phyloP scores from a whole-genome alignment of 2,888 invertebrate species.

The Tromatobia lineatoria region DNA sequence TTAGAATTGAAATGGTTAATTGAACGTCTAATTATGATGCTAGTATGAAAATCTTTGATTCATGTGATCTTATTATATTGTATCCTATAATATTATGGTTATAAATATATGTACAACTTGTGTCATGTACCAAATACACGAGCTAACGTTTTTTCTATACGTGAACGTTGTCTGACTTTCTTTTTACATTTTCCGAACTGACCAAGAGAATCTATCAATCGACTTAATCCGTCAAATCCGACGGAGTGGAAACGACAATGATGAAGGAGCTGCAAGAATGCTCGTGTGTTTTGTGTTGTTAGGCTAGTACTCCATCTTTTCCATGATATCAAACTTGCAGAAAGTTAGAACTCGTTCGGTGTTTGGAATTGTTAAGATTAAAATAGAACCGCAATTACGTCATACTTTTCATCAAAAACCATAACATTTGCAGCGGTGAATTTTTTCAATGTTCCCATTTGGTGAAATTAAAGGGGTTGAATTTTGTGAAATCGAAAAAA shows the following conservation, averaged over 20 bases:
- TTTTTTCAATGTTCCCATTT: background rate
- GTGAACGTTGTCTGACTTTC: background rate
- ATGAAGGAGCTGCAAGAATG: slow-evolving; percentile 4
- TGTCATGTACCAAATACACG: background rate
- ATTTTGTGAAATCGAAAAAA: background rate
- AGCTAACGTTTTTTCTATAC: background rate
- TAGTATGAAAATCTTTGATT: background rate
- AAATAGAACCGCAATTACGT: background rate
- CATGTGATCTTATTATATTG: background rate
- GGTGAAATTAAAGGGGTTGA: background rate
- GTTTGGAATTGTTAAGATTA: background rate
- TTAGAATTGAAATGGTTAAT: background rate
- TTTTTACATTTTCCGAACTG: slow-evolving; percentile 1
- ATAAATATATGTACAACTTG: background rate
- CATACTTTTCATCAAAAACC: background rate
- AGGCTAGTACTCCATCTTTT: slow-evolving; percentile 5
- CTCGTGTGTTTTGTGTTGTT: background rate
- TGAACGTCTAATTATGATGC: background rate
- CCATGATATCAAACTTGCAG: background rate
- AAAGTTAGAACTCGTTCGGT: background rate
- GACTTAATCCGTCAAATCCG: slow-evolving; percentile 24
- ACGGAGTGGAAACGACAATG: slow-evolving; percentile 23
- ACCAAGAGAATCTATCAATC: background rate
- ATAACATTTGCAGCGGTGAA: background rate
- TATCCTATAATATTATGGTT: background rate